Evolutionary conservation across 1,140 invertebrate genomes (phyloP).

Genomic region (Tetramorium alpestre): DNA sequence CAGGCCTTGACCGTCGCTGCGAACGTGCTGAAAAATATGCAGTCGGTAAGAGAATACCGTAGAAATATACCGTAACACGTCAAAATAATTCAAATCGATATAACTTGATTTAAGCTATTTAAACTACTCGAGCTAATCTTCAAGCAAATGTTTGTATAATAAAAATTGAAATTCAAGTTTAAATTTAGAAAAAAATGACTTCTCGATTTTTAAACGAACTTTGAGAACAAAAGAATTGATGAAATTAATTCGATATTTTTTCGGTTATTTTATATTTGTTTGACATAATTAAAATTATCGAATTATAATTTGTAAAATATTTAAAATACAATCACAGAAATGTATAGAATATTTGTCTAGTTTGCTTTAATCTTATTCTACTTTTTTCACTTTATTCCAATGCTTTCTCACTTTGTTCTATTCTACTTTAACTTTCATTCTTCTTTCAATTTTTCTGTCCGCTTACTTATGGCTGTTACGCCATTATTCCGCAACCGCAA

Average conservation of each 20-base stretch:
- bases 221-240: neutral
- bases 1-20: constrained; percentile 94
- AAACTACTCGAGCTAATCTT: neutral
- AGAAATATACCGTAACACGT: constrained; percentile 47
- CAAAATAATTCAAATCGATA: neutral
- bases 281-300: neutral
- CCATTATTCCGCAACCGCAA: constrained; percentile 1
- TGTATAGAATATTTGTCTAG: neutral
- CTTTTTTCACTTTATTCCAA: neutral
- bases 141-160: neutral
- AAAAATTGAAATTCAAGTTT: neutral
- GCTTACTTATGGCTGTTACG: constrained; percentile 21
- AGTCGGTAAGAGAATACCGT: constrained; percentile 90
- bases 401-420: neutral
- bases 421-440: neutral
- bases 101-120: neutral
- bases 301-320: constrained; percentile 8
- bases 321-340: neutral
- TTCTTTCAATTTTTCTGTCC: neutral
- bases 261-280: constrained; percentile 6
- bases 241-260: neutral
- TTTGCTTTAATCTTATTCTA: neutral
- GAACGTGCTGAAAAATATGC: constrained; percentile 93
- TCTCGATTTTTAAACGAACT: neutral
- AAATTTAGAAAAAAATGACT: neutral